A percentile compares a stretch with the other conserved stretches of the same genome.
Evolutionary conservation across 92 coral and sea anemone genomes (phyloP).

Genomic region (Actinernus sp.): DNA sequence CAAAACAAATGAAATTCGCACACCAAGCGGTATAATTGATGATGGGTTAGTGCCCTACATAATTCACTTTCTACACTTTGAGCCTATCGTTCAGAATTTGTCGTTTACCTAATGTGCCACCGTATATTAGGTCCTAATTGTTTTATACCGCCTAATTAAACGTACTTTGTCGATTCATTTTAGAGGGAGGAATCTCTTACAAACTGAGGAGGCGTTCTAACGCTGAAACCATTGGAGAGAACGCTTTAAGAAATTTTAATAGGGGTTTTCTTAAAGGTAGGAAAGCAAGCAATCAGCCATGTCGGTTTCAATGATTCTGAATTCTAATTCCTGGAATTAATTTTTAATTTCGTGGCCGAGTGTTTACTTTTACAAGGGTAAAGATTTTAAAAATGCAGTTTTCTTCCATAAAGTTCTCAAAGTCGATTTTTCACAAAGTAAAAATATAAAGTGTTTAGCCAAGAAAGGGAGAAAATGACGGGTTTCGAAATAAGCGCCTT

Average conservation of each 20-base stretch:
- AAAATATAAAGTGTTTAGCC: too few species aligned
- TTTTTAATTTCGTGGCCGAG: slow-evolving; percentile 65
- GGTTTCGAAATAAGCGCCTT: too few species aligned
- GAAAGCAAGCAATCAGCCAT: neutral
- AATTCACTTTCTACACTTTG: too few species aligned
- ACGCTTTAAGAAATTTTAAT: neutral
- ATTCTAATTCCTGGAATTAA: slow-evolving; percentile 45
- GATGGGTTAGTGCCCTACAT: too few species aligned
- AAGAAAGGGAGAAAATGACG: too few species aligned
- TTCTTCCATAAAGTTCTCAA: too few species aligned
- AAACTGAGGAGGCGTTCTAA: neutral
- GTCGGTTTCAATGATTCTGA: neutral
- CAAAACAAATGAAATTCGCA: too few species aligned
- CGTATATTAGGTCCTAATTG: neutral
- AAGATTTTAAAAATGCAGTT: too few species aligned
- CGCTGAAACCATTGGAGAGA: neutral
- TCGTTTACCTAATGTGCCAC: neutral
- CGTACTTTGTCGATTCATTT: neutral
- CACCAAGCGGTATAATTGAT: too few species aligned
- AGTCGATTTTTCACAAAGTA: too few species aligned
- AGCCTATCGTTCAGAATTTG: too few species aligned
- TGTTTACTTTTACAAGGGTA: slow-evolving; percentile 29
- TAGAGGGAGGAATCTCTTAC: slow-evolving; percentile 6
- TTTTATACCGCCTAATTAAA: neutral
- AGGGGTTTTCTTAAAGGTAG: too few species aligned